phyloP scores from a whole-genome alignment of 2,113 vertebrate genomes.

The Scopus umbretta region DNA sequence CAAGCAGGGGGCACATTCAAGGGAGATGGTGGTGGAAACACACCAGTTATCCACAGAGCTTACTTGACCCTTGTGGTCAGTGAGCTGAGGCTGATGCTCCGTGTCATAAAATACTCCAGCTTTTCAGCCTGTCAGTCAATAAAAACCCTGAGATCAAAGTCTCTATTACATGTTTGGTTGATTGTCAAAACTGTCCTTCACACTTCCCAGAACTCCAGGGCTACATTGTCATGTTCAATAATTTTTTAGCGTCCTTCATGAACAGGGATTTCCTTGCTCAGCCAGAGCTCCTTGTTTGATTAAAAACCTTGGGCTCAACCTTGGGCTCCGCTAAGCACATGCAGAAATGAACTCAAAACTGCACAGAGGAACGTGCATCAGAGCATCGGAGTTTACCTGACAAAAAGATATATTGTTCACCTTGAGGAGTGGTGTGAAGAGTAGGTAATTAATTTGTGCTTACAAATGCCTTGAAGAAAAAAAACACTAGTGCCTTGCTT shows the following conservation, averaged over 20 bases:
- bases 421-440: not conserved
- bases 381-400: not conserved
- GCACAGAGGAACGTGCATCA: not conserved
- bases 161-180: not conserved
- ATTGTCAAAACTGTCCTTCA: not conserved
- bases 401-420: not conserved
- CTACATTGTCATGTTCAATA: not conserved
- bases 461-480: not conserved
- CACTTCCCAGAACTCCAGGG: not conserved
- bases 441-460: not conserved
- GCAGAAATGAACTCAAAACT: not conserved
- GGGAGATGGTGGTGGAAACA: not conserved
- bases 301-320: not conserved
- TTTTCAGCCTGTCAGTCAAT: not conserved
- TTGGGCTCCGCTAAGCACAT: not conserved
- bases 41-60: not conserved
- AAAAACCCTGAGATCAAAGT: not conserved
- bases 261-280: not conserved
- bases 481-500: not conserved
- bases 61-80: not conserved
- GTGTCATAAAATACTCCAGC: not conserved
- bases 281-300: not conserved
- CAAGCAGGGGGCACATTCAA: not conserved
- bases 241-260: not conserved
- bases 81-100: not conserved